Evolutionary conservation across 2,888 invertebrate genomes (phyloP).

Genomic region (Zhuqinia jingwanae): DNA sequence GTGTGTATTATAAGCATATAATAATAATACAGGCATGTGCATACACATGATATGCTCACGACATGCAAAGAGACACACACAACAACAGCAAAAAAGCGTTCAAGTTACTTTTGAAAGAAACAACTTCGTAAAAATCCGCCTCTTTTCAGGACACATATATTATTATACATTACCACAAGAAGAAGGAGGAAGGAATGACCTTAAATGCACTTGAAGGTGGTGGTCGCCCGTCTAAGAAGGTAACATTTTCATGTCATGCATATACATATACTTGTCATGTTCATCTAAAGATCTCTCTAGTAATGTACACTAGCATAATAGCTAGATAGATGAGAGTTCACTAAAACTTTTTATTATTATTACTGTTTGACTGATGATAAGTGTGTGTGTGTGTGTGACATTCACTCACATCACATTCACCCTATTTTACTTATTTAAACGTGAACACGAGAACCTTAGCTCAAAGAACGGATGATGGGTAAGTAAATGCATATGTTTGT

Average conservation of each 20-base stretch:
- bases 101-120: constrained; percentile 1
- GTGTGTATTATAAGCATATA: too few relatives aligned
- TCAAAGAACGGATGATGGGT: background rate
- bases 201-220: constrained; percentile 57
- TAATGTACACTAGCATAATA: background rate
- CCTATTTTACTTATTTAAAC: constrained; percentile 26
- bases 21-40: background rate
- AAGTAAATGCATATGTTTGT: background rate
- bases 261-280: background rate
- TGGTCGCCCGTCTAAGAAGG: constrained; percentile 12
- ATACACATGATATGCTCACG: background rate
- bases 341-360: too few relatives aligned
- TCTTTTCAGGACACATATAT: constrained; percentile 31
- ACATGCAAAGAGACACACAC: background rate
- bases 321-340: too few relatives aligned
- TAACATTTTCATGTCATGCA: constrained; percentile 16
- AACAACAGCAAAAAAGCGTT: background rate
- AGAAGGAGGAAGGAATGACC: constrained; percentile 63
- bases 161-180: background rate
- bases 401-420: constrained; percentile 1
- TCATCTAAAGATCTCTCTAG: background rate
- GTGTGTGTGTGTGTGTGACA: too few relatives aligned
- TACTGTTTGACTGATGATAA: too few relatives aligned
- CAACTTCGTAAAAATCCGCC: constrained; percentile 42
- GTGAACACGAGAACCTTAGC: background rate